Evolutionary conservation across 2,797 vertebrate species (phyloP), one percentile per base, ranked within the genome.

Genomic region (Enteromius argenteus): DNA sequence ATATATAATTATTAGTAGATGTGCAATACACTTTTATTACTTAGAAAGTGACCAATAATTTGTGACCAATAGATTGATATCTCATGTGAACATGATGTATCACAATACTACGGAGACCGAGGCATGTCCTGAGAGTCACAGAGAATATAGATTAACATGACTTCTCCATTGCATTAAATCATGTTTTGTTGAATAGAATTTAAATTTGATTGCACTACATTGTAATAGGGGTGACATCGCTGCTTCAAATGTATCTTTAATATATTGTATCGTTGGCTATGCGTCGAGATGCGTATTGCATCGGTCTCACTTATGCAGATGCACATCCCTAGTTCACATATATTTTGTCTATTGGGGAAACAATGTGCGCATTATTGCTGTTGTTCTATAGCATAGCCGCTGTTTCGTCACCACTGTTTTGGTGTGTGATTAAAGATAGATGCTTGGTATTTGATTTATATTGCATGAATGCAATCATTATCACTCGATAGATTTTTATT

Each of bases 361-460:
- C 21, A 10, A 3, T 42, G 74, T 58, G 8, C 53, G 27, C 67
- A 19, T 62, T 74, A 78, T 86, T 84, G 35, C 66, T 72, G 85
- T 78, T 35, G n/a, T 58, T 81, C 74, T 39, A 11, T 30, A 5
- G 56, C 60, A 35, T 58, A 77, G 62, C 13, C 72, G 58, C 37
- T 23, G 71, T 79, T 86, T 44, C 68, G 75, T 60, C 71, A 42
- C 10, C 42, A 23, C 19, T 15, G 37, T 21, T 68, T 42, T 77
- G 46, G 69, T 79, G 49, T 80, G 72, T 81, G 83, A 87, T 86
- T 87, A 78, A 87, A 82, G 71, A 75, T 23, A 35, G 64, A 49
- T 5, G n/a, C 9, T 5, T 64, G 60, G 66, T 73, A 53, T 85
- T 76, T 84, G 86, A 87, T 88, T 84, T 83, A 87, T 88, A 86